phyloP scores from a whole-genome alignment of 2,888 invertebrate species.

The Xylocampa areola region DNA sequence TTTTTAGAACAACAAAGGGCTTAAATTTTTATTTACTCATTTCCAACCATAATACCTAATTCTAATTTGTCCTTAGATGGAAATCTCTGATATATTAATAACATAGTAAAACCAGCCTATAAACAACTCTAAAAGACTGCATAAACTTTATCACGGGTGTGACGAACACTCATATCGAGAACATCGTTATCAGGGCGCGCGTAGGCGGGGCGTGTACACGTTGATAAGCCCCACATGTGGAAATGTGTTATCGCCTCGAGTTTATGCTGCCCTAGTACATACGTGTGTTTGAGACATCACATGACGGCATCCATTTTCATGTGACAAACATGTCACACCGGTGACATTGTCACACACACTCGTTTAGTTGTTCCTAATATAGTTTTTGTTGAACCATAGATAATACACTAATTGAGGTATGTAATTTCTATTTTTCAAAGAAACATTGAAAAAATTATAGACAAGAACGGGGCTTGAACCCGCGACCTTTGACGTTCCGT shows the following conservation, averaged over 20 bases:
- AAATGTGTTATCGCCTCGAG: conserved; percentile 45
- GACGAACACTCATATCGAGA: conserved; percentile 15
- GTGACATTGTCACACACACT: conserved; percentile 45
- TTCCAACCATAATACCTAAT: too few relatives aligned
- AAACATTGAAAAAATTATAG: too few relatives aligned
- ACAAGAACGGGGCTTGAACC: too few relatives aligned
- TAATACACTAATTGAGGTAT: too few relatives aligned
- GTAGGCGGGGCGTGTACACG: conserved; percentile 36
- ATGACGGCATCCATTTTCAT: conserved; percentile 76
- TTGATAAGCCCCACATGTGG: conserved; percentile 54
- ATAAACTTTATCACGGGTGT: neutral
- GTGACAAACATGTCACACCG: conserved; percentile 60
- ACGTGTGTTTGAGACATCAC: conserved; percentile 75
- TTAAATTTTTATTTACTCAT: too few relatives aligned
- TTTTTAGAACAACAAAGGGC: too few relatives aligned
- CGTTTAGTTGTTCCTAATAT: conserved; percentile 46
- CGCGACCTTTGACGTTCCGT: too few relatives aligned
- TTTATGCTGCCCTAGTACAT: conserved; percentile 74
- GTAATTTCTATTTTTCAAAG: too few relatives aligned
- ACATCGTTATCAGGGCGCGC: conserved; percentile 34
- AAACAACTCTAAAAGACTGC: too few relatives aligned
- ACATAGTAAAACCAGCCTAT: too few relatives aligned
- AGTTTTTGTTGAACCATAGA: neutral
- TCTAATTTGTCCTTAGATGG: too few relatives aligned
- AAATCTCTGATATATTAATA: too few relatives aligned